Evolutionary conservation across 2,888 invertebrate species (phyloP), one percentile per base, ranked within the genome.

Genomic region (Tiliacea citrago): DNA sequence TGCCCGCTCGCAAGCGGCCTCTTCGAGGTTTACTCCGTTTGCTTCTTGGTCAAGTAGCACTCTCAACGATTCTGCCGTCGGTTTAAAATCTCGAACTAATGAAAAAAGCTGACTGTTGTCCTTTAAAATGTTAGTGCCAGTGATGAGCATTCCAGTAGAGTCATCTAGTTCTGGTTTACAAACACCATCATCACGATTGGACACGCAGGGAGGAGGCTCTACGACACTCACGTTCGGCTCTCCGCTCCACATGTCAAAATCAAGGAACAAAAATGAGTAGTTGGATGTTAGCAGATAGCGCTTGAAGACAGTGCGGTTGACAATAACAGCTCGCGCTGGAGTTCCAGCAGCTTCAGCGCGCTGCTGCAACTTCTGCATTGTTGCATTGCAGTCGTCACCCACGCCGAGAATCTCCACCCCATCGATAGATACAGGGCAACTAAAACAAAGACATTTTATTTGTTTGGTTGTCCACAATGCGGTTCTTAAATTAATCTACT

Each of bases 241-340:
- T 8, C 10, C 53, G 0, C n/a, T 6, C 85, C 85, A 85, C 18
- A 85, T 77, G 39, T 85, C 79, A 61, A 71, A 83, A 55, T 85
- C 85, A 2, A 85, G 16, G 29, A 83, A 85, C 21, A 85, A 57
- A 42, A 85, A 81, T 13, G 85, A 85, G n/a, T 70, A 42, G n/a
- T 76, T 62, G 2, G 60, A 53, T 45, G 18, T 18, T 16, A 24
- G n/a, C 39, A 79, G 9, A 0, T n/a, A 12, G 35, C 1, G 10
- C 21, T 66, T 1, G 9, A 81, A 29, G 6, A 12, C 13, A 55
- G 61, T 6, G 47, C 80, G 75, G 24, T 29, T 47, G 1, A 78
- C 39, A 13, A 62, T 67, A 6, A 9, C 9, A 13, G 68, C 62
- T 6, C 35, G 61, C 66, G 61, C 47, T 5, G 12, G 47, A 68